A percentile compares a stretch with the other conserved stretches of the same genome.
These are phyloP conservation scores for Phrynosoma platyrhinos DNA, from an alignment of 2,113 vertebrate species.

Conservation along the genomic window DNA sequence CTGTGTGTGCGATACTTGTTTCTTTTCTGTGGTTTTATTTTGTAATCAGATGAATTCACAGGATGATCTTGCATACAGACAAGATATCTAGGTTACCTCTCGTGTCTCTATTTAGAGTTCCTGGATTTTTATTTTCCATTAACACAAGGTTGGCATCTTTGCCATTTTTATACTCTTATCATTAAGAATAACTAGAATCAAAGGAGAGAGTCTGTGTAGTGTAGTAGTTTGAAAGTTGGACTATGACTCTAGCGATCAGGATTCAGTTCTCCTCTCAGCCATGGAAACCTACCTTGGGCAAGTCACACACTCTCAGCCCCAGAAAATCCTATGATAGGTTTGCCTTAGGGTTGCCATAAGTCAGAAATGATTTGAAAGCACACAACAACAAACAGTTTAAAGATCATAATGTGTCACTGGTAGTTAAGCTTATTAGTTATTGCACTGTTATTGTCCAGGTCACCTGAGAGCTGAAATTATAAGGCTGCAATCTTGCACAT, in stretches of 20 bases:
- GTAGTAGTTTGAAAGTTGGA: no score
- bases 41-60: neutral
- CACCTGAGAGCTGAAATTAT: slow-evolving; percentile 52
- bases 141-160: slow-evolving; percentile 51
- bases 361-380: no score
- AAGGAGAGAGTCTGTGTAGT: no score
- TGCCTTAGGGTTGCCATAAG: no score
- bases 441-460: slow-evolving; percentile 52
- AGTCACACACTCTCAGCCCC: no score
- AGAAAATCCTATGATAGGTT: no score
- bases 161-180: slow-evolving; percentile 50
- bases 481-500: neutral
- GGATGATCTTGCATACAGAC: neutral
- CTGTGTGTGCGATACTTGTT: neutral
- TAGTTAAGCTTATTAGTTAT: slow-evolving; percentile 35
- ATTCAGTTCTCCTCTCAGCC: no score
- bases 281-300: no score
- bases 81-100: neutral
- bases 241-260: no score
- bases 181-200: slow-evolving; percentile 46
- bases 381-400: neutral
- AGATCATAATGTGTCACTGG: slow-evolving; percentile 53
- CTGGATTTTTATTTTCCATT: slow-evolving; percentile 15
- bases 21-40: neutral
- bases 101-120: neutral